phyloP scores from a whole-genome alignment of 1,140 invertebrate genomes.

The Acyrthosiphon pisum region DNA sequence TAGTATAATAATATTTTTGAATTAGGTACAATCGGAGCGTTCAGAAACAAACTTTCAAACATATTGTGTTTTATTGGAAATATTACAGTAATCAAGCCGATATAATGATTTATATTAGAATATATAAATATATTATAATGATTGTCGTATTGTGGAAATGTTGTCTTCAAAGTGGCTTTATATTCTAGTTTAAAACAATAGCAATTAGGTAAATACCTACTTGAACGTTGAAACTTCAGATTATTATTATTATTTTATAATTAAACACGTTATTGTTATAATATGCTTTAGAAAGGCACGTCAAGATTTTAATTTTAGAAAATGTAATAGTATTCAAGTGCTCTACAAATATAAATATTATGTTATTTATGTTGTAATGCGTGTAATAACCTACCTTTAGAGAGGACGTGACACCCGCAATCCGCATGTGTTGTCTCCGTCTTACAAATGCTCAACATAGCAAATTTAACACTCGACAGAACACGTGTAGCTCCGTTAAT shows the following conservation, averaged over 20 bases:
- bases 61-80: background rate
- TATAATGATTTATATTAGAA: background rate
- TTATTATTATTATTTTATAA: background rate
- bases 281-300: background rate
- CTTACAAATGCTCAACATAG: too few species aligned
- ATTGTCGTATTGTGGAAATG: background rate
- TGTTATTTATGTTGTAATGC: background rate
- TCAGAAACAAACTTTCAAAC: background rate
- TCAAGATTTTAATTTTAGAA: background rate
- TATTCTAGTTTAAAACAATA: background rate
- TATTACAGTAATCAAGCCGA: background rate
- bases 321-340: background rate
- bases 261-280: background rate
- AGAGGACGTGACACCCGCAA: too few species aligned
- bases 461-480: too few species aligned
- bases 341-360: background rate
- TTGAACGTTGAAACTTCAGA: background rate
- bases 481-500: too few species aligned
- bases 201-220: background rate
- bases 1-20: too few species aligned
- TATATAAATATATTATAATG: background rate
- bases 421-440: too few species aligned
- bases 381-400: too few species aligned
- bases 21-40: background rate
- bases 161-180: background rate